Evolutionary conservation across 2,888 invertebrate genomes (phyloP).

Genomic region (Cantharis nigra): DNA sequence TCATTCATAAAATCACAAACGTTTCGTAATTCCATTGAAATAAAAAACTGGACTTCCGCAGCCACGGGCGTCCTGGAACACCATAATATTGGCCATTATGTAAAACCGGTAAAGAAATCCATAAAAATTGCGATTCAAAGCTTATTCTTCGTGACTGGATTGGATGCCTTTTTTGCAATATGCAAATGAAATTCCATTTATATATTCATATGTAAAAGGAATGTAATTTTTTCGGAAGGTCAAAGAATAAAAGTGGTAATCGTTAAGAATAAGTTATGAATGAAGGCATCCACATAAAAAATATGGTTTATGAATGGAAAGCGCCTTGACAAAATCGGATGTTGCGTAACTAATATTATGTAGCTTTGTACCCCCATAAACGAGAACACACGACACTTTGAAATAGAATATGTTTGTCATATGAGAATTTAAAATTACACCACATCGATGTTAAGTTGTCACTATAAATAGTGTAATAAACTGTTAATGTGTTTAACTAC

Average conservation of each 20-base stretch:
- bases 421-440: constrained; percentile 25
- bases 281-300: constrained; percentile 7
- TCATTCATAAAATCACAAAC: not conserved
- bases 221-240: constrained; percentile 3
- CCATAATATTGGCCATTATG: not conserved
- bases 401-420: constrained; percentile 24
- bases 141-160: not conserved
- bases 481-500: constrained; percentile 14
- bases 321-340: constrained; percentile 25
- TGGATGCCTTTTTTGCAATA: not conserved
- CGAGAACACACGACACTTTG: constrained; percentile 24
- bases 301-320: constrained; percentile 18
- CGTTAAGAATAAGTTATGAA: constrained; percentile 18
- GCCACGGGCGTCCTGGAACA: not conserved
- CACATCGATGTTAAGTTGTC: constrained; percentile 17
- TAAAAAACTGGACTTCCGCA: not conserved
- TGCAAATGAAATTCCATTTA: not conserved
- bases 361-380: constrained; percentile 16
- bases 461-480: constrained; percentile 19
- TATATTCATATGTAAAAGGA: not conserved
- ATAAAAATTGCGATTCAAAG: not conserved
- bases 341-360: constrained; percentile 15
- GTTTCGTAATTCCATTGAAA: not conserved
- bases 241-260: constrained; percentile 4
- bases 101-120: not conserved